These are phyloP conservation scores for Diachasma alloeum DNA, from an alignment of 1,140 invertebrate genomes.

Conservation along the genomic window DNA sequence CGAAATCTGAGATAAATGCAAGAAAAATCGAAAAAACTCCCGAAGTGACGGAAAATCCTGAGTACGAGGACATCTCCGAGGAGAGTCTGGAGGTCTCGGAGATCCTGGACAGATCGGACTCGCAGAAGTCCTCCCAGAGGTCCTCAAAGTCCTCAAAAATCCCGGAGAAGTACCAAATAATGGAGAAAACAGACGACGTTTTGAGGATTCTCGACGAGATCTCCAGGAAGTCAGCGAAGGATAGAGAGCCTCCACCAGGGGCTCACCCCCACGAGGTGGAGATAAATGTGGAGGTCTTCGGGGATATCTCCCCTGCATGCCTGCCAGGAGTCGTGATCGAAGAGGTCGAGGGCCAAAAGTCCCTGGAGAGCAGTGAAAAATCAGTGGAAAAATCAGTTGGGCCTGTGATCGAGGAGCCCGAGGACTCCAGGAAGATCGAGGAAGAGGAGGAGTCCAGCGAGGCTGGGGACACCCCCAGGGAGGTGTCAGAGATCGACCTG, in stretches of 20 bases:
- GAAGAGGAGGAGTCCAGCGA: conserved; percentile 54
- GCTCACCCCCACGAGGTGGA: conserved; percentile 14
- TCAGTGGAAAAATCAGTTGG: not conserved
- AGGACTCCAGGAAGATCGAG: not conserved
- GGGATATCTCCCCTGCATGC: conserved; percentile 16
- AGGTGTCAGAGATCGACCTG: conserved; percentile 55
- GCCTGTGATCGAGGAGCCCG: conserved; percentile 22
- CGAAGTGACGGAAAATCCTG: conserved; percentile 45
- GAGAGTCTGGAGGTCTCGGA: conserved; percentile 61
- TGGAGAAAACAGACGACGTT: conserved; percentile 49
- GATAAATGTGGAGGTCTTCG: conserved; percentile 27
- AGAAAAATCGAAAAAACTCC: not conserved
- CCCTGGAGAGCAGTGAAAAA: not conserved
- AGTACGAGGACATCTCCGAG: conserved; percentile 63
- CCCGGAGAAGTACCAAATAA: conserved; percentile 47
- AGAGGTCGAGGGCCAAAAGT: not conserved
- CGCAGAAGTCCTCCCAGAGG: conserved; percentile 31
- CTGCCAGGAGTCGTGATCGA: not conserved
- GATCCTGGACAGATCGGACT: conserved; percentile 55
- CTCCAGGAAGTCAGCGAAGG: conserved; percentile 38
- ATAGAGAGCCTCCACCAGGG: not conserved
- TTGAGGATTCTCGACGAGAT: conserved; percentile 52
- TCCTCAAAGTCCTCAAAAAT: conserved; percentile 39
- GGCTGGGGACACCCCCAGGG: conserved; percentile 50
- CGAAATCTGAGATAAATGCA: not conserved